Base-by-base conservation (phyloP, 1,140 invertebrate species). In the Vanessa tameamea region DNA sequence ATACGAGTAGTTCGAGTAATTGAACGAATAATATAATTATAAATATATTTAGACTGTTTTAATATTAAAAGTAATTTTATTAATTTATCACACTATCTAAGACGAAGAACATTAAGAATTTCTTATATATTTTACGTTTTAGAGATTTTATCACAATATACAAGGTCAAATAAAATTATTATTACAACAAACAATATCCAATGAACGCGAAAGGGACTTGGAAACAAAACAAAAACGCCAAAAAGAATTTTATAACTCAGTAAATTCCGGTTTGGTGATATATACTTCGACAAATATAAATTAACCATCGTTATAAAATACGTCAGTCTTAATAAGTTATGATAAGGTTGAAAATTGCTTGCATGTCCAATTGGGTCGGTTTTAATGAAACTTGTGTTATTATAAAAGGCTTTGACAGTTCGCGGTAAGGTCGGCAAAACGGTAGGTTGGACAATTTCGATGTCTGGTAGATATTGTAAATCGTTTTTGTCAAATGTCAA, bases 401-500 rank as follows among this genome's bases (percentile, higher is more conserved):
- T 63, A 79, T 89, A 87, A 88, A 86, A 85, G 83, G 78, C 83
- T 88, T 89, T 89, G 88, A 92, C 90, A 90, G 90, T 92, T 90
- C 88, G 87, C 83, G 81, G 87, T 92, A 89, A 87, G 82, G 82
- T 87, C 82, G 85, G 82, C 80, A 85, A 88, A 86, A 92, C 89
- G 89, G 88, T 90, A 90, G 89, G 79, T 83, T 87, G 88, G 82
- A 83, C 84, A 87, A 92, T 90, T 90, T 90, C 75, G 89, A 92
- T 92, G 83, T 79, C 78, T 84, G 72, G 53, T 57, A 78, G 89
- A 92, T 92, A 89, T 83, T 81, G 64, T 79, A 81, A 82, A 84
- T 84, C 84, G 84, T 90, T 91, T 92, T 91, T 91, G 89, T 91
- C 89, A 91, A 91, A 89, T 90, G 88, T 91, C 89, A 91, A 91